A percentile compares a stretch with the other conserved stretches of the same genome.
Evolutionary conservation across 1,140 invertebrate species (phyloP).

Genomic region (Ceratina australensis): DNA sequence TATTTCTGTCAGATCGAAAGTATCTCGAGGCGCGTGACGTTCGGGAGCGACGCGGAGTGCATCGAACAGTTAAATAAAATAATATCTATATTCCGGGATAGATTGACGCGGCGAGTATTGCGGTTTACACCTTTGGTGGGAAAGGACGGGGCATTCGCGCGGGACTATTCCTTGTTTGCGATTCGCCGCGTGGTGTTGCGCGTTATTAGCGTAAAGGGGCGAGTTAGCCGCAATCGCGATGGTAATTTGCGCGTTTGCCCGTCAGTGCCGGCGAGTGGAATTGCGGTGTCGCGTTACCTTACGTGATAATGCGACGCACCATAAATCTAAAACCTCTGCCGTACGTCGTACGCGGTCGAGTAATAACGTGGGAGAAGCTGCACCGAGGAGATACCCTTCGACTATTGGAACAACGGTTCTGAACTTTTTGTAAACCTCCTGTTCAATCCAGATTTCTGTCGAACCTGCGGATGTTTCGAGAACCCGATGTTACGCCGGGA

Average conservation of each 20-base stretch:
- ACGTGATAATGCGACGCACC: slow-evolving; percentile 64
- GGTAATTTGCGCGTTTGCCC: slow-evolving; percentile 69
- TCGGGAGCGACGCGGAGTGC: too few relatives aligned
- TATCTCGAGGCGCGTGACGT: neutral
- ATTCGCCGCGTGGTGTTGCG: slow-evolving; percentile 62
- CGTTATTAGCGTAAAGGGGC: slow-evolving; percentile 61
- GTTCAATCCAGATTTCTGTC: too few relatives aligned
- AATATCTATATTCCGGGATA: neutral
- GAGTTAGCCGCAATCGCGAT: slow-evolving; percentile 64
- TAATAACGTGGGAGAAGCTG: slow-evolving; percentile 57
- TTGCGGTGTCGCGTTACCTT: slow-evolving; percentile 64
- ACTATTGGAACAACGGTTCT: neutral
- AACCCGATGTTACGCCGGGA: too few relatives aligned
- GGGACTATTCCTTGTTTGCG: slow-evolving; percentile 60
- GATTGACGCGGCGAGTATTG: slow-evolving; percentile 42
- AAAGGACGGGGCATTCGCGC: slow-evolving; percentile 61
- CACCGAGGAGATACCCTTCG: neutral
- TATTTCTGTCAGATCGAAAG: neutral
- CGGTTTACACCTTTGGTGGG: slow-evolving; percentile 76
- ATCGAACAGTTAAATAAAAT: slow-evolving; percentile 11
- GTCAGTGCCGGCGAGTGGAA: slow-evolving; percentile 60
- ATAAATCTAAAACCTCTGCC: slow-evolving; percentile 44
- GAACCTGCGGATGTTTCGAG: too few relatives aligned
- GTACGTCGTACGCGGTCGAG: neutral
- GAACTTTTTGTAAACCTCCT: too few relatives aligned